Evolutionary conservation across 23 tunicate species (phyloP), one percentile per base, ranked within the genome.

Genomic region (Ascidia mentula): DNA sequence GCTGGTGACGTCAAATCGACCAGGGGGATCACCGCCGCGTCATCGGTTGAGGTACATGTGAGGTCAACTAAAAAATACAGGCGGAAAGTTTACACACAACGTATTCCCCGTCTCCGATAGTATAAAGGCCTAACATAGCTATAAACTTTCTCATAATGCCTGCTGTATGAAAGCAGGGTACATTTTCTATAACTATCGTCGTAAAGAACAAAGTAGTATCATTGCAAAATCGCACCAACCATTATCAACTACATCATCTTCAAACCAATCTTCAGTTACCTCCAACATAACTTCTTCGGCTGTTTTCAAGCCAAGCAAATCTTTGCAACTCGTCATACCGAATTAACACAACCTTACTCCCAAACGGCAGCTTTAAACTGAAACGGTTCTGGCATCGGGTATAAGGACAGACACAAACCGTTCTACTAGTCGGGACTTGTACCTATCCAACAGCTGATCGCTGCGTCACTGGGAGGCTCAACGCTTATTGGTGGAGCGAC

Each of bases 1-100:
- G 65, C 22, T 20, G 80, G 80, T 46, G 80, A 77, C 31, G 80
- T 77, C 37, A 77, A 38, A 46, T 77, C 80, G 31, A 77, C 80
- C 32, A 30, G 8, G 4, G 7, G 65, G 7, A 53, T 28, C 13
- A 30, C 74, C 18, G 38, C 32, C 34, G 17, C 69, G 60, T 77
- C 69, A 40, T 28, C 32, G 40, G 69, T 33, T 18, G 79, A 4
- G 5, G 79, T 7, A 31, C 80, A 77, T 0, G 80, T 77, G 36
- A 77, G 32, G 32, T 77, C 80, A 17, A 77, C 80, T 77, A 42
- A 46, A 77, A 77, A 39, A 77, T 12, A 77, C 53, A 42, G 53
- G 53, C 53, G 15, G 15, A 42, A 42, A 42, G 53, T 15, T 42
- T 9, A 42, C 15, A 15, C 53, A 42, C 12, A 12, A 12, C 53